These are phyloP conservation scores for Pelosia muscerda DNA, from an alignment of 2,888 invertebrate species.

Conservation along the genomic window DNA sequence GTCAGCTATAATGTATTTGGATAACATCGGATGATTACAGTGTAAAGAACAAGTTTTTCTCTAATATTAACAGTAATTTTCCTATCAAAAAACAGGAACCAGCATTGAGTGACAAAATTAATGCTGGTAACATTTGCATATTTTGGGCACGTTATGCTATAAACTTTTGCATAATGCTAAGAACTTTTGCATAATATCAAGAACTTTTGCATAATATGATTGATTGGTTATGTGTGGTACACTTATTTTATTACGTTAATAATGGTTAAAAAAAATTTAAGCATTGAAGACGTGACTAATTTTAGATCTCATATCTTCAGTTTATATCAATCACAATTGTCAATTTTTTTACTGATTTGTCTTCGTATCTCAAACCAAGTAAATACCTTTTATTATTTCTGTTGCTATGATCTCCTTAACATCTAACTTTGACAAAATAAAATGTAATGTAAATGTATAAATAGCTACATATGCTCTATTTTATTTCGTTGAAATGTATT, in stretches of 20 bases:
- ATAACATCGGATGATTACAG: slow-evolving; percentile 2
- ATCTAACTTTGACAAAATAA: neutral
- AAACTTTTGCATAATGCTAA: neutral
- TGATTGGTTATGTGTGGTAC: slow-evolving; percentile 32
- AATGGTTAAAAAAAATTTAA: no score
- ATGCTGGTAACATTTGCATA: neutral
- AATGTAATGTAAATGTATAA: slow-evolving; percentile 9
- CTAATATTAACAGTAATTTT: neutral
- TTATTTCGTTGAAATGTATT: neutral
- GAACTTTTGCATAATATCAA: slow-evolving; percentile 16
- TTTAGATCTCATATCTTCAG: neutral
- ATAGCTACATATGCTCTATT: neutral
- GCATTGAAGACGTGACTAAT: no score
- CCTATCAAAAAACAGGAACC: neutral
- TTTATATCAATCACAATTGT: neutral
- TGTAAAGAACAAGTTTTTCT: neutral
- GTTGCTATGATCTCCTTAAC: neutral
- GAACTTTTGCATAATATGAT: no score
- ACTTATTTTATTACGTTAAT: slow-evolving; percentile 2
- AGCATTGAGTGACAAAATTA: neutral
- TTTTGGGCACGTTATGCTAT: neutral
- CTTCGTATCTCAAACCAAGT: no score
- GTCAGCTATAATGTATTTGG: slow-evolving; percentile 2
- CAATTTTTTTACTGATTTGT: no score
- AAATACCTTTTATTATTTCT: no score